phyloP scores from a whole-genome alignment of 2,888 invertebrate species.

The Hirtodrosophila alboralis region DNA sequence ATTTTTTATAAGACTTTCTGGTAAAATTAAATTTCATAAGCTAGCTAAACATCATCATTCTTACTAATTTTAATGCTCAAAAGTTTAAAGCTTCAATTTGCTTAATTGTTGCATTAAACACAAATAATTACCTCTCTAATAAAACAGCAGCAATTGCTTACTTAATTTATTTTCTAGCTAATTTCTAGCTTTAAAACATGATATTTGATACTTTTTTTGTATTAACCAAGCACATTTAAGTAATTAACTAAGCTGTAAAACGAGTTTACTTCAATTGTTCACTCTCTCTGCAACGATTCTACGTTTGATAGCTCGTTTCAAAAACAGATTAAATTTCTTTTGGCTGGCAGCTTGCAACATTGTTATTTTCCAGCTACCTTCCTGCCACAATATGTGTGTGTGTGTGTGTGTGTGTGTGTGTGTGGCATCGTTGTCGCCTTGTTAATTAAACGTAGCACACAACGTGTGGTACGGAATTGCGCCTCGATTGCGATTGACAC shows the following conservation, averaged over 20 bases:
- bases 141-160: too few species aligned
- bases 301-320: slow-evolving; percentile 23
- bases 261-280: slow-evolving; percentile 33
- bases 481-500: slow-evolving; percentile 80
- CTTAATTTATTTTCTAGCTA: too few species aligned
- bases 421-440: slow-evolving; percentile 71
- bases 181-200: background rate
- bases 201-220: slow-evolving; percentile 7
- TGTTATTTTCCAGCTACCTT: slow-evolving; percentile 14
- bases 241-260: slow-evolving; percentile 28
- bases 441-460: slow-evolving; percentile 76
- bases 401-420: too few species aligned
- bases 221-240: background rate
- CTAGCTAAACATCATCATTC: too few species aligned
- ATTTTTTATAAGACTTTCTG: too few species aligned
- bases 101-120: too few species aligned
- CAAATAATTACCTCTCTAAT: too few species aligned
- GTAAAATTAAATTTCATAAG: too few species aligned
- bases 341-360: slow-evolving; percentile 3
- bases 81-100: too few species aligned
- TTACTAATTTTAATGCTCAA: too few species aligned
- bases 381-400: background rate
- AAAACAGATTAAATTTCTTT: slow-evolving; percentile 67
- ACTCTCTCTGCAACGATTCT: slow-evolving; percentile 17
- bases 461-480: slow-evolving; percentile 62